These are phyloP conservation scores for Barypeithes pellucidus DNA, from an alignment of 2,888 invertebrate species.

Conservation along the genomic window DNA sequence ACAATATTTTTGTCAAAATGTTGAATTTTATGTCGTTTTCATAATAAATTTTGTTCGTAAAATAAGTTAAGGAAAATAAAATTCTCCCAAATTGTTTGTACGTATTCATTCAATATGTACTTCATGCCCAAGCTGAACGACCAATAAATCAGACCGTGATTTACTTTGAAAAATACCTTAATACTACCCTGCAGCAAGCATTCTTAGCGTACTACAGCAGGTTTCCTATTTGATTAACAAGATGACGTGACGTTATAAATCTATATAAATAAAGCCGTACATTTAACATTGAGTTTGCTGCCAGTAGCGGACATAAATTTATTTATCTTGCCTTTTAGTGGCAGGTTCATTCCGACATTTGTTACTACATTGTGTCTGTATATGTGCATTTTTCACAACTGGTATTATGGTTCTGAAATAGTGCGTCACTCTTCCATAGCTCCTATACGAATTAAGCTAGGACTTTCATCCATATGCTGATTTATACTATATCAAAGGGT, in stretches of 20 bases:
- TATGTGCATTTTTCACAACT: conserved; percentile 12
- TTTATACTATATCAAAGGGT: too few species aligned
- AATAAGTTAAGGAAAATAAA: too few species aligned
- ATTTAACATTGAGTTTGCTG: conserved; percentile 65
- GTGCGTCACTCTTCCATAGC: too few species aligned
- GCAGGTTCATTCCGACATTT: conserved; percentile 58
- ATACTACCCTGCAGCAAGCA: conserved; percentile 55
- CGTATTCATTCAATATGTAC: too few species aligned
- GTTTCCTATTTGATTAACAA: conserved; percentile 70
- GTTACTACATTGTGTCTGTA: conserved; percentile 53
- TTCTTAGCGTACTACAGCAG: conserved; percentile 66
- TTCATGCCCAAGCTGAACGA: too few species aligned
- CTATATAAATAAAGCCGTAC: conserved; percentile 70
- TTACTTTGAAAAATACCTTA: conserved; percentile 58
- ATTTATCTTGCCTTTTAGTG: conserved; percentile 60
- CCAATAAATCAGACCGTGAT: conserved; percentile 59
- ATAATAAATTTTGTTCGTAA: too few species aligned
- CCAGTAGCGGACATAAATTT: conserved; percentile 61
- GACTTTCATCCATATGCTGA: too few species aligned
- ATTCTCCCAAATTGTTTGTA: too few species aligned
- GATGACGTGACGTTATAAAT: conserved; percentile 68
- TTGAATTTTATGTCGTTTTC: too few species aligned
- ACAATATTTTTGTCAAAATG: too few species aligned
- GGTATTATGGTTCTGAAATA: too few species aligned
- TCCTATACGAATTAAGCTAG: too few species aligned